A percentile compares a stretch with the other conserved stretches of the same genome.
These are phyloP conservation scores for human DNA, from an alignment of 2,113 vertebrate species.

Conservation along the genomic window GRCh38 chr4:35266001-35266500, in stretches of 20 bases:
- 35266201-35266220: neutral
- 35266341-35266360: neutral
- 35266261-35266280: neutral
- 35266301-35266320: neutral
- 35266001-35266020: neutral
- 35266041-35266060: neutral
- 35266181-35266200: neutral
- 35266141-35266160: neutral
- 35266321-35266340: neutral
- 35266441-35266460: neutral
- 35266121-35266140: neutral
- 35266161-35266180: neutral
- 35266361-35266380: neutral
- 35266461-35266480: neutral
- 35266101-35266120: neutral
- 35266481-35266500: neutral
- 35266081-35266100: neutral
- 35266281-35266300: neutral
- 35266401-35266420: neutral
- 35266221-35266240: neutral
- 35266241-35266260: neutral
- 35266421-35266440: neutral
- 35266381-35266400: neutral
- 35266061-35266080: neutral
- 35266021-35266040: neutral